Percentiles rank a stretch among this genome's conserved stretches.
Conservation (phyloP, 2,113 vertebrate genomes). For the Tenebrosternarchus preto region DNA sequence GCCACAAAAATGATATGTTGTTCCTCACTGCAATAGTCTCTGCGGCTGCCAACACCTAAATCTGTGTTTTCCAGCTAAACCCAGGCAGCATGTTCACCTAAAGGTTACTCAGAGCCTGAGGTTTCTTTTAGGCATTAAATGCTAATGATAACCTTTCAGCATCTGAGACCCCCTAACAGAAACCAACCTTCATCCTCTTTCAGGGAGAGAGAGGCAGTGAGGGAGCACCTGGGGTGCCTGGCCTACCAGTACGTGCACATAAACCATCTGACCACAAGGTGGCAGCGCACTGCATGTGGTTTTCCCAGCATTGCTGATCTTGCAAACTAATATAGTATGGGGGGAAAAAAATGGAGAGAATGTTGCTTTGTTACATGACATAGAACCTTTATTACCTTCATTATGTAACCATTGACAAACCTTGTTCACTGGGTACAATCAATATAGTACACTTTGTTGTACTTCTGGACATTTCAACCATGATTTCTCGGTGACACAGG, state of each 20-base stretch:
- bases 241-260: conserved; percentile 63
- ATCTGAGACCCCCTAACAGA: conserved; percentile 38
- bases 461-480: background rate
- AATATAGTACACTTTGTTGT: background rate
- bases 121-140: conserved; percentile 40
- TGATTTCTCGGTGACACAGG: conserved; percentile 2
- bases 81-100: conserved; percentile 21
- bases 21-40: background rate
- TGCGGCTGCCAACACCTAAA: background rate
- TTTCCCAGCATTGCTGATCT: too few relatives aligned
- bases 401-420: background rate
- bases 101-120: conserved; percentile 32
- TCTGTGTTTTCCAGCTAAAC: background rate
- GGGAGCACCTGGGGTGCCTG: conserved; percentile 65
- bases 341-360: background rate
- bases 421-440: background rate
- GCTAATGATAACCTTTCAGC: conserved; percentile 53
- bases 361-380: background rate
- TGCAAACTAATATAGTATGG: background rate
- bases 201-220: conserved; percentile 71
- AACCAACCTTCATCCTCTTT: conserved; percentile 59
- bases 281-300: conserved; percentile 21
- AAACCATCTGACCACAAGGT: conserved; percentile 9
- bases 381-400: background rate
- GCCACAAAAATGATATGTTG: background rate